Percentiles rank a stretch among this genome's conserved stretches.
Evolutionary conservation across 1,140 invertebrate species (phyloP).

Genomic region (Samia ricini): DNA sequence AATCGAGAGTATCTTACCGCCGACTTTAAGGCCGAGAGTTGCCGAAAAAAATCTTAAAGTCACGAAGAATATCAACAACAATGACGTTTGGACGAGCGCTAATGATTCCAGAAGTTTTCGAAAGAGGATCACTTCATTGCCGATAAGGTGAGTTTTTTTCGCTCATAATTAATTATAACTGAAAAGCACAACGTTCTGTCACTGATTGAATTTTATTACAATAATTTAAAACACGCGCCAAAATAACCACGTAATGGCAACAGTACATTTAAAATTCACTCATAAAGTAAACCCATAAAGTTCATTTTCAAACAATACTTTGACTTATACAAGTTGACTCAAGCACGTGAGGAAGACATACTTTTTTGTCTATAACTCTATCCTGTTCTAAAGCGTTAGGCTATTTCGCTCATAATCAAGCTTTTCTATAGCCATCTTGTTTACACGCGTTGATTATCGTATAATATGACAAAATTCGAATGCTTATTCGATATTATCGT

Average conservation of each 20-base stretch:
- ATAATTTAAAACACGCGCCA: slow-evolving; percentile 25
- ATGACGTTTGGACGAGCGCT: slow-evolving; percentile 58
- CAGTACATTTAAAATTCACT: slow-evolving; percentile 4
- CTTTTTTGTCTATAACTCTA: slow-evolving; percentile 43
- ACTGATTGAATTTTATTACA: slow-evolving; percentile 34
- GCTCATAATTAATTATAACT: background rate
- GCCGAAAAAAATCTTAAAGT: slow-evolving; percentile 50
- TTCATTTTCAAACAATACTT: slow-evolving; percentile 5
- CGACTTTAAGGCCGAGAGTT: slow-evolving; percentile 51
- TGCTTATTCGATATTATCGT: background rate
- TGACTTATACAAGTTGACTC: background rate
- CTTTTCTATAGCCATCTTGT: slow-evolving; percentile 28
- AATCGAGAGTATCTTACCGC: slow-evolving; percentile 50
- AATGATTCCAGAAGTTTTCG: slow-evolving; percentile 39
- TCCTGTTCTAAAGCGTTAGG: slow-evolving; percentile 23
- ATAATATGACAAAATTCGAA: slow-evolving; percentile 32
- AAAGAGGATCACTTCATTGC: slow-evolving; percentile 32
- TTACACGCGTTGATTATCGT: slow-evolving; percentile 37
- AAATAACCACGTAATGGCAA: slow-evolving; percentile 1
- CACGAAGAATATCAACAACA: slow-evolving; percentile 66
- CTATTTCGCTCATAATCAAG: slow-evolving; percentile 8
- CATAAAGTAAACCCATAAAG: slow-evolving; percentile 1
- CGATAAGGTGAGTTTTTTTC: slow-evolving; percentile 43
- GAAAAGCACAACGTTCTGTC: slow-evolving; percentile 7
- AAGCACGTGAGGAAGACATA: slow-evolving; percentile 50